Evolutionary conservation across 2,888 invertebrate genomes (phyloP), one percentile per base, ranked within the genome.

Genomic region (Psylliodes chrysocephalus): DNA sequence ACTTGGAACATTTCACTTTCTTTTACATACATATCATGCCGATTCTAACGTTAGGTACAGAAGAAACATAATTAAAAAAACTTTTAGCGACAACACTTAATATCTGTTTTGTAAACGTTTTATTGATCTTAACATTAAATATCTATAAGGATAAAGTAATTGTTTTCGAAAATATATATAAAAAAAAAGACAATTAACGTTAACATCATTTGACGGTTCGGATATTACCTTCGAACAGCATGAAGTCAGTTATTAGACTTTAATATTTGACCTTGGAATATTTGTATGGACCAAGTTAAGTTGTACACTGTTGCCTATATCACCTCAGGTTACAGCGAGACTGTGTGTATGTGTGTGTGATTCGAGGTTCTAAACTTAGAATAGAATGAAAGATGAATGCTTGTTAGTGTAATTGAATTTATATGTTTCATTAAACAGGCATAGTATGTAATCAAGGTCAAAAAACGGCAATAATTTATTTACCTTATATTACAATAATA

Each of bases 181-280:
- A 49, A 49, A 49, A 49, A 49, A n/a, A 14, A 28, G 54, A 60
- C 60, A 60, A 62, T 62, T 57, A 57, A 47, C 57, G 42, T 38
- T 12, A 38, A 52, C 51, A 28, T 49, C 49, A 49, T 47, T 22
- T 47, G 40, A 52, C 55, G 56, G 40, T 35, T 59, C 28, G 44
- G 33, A 33, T 51, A 28, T 33, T 44, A 53, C 57, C 44, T 25
- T 22, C 17, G n/a, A 18, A 51, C 28, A 55, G 51, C 63, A 55
- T 63, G 62, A 65, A 69, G 69, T 72, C 68, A 73, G 72, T 73
- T 73, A 75, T 74, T 74, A 73, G 67, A 71, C 70, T 70, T 74
- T 72, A 75, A 72, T 73, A 75, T 74, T 69, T 71, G 73, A 76
- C 80, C 80, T 79, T 79, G 80, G 71, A 76, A 78, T 78, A 74